Evolutionary conservation across 2,888 invertebrate species (phyloP).

Genomic region (Drosophila lutescens): DNA sequence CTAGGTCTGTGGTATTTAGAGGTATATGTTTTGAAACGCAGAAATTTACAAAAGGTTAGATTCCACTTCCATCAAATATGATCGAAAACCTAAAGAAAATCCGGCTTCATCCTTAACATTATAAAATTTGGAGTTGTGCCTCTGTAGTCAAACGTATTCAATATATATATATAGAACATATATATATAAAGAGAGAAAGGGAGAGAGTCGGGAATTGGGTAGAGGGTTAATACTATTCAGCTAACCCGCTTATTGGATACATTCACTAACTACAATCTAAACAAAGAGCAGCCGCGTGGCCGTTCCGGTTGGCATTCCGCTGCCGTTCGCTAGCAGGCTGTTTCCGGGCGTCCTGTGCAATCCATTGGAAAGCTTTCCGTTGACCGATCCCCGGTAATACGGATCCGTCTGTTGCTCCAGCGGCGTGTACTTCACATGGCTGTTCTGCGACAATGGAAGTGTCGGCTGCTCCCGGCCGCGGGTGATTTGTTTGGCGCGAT

Average conservation of each 20-base stretch:
- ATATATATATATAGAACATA: slow-evolving; percentile 8
- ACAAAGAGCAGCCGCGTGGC: slow-evolving; percentile 82
- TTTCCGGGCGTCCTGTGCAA: slow-evolving; percentile 54
- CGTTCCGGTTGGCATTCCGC: slow-evolving; percentile 74
- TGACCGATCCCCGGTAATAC: slow-evolving; percentile 70
- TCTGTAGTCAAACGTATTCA: slow-evolving; percentile 11
- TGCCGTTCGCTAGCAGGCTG: slow-evolving; percentile 80
- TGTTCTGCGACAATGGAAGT: slow-evolving; percentile 85
- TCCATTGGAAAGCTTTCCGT: slow-evolving; percentile 60
- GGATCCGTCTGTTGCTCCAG: slow-evolving; percentile 70
- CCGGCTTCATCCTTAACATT: background rate
- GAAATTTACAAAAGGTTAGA: background rate
- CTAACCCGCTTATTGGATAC: slow-evolving; percentile 7
- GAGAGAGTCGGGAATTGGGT: background rate
- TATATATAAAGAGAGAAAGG: background rate
- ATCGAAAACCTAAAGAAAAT: background rate
- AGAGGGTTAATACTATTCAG: slow-evolving; percentile 1
- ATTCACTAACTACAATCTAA: slow-evolving; percentile 73
- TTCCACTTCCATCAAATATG: background rate
- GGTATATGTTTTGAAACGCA: background rate
- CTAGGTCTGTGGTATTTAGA: background rate
- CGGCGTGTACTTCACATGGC: slow-evolving; percentile 83
- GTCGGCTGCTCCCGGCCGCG: slow-evolving; percentile 85
- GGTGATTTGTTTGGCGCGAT: slow-evolving; percentile 92
- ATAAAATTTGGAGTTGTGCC: slow-evolving; percentile 16